These are phyloP conservation scores for Mionectes olivaceus DNA, from an alignment of 2,797 vertebrate species.

Conservation along the genomic window DNA sequence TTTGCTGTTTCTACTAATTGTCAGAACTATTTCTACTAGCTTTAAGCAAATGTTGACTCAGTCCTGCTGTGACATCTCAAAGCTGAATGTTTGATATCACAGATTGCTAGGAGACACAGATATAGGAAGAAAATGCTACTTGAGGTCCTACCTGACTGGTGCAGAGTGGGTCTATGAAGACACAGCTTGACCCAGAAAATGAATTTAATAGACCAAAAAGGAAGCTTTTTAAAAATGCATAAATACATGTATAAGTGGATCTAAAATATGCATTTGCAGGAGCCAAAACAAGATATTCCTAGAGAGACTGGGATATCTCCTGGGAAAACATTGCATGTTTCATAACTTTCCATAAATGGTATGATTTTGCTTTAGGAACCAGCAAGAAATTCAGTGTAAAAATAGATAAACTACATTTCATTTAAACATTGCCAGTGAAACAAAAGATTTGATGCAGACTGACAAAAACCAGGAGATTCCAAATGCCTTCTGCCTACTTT, in stretches of 20 bases:
- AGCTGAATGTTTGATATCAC: background rate
- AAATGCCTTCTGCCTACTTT: background rate
- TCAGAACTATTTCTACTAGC: constrained; percentile 32
- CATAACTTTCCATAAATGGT: background rate
- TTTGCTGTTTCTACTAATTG: constrained; percentile 51
- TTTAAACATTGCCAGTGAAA: constrained; percentile 5
- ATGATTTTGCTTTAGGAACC: constrained; percentile 11
- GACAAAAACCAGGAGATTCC: background rate
- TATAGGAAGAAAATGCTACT: background rate
- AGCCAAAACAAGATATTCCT: constrained; percentile 53
- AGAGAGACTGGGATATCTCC: constrained; percentile 4
- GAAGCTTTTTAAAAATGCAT: constrained; percentile 44
- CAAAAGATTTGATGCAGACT: constrained; percentile 4
- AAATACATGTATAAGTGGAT: constrained; percentile 11
- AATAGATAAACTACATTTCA: background rate
- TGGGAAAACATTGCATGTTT: constrained; percentile 17
- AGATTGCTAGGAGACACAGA: constrained; percentile 30
- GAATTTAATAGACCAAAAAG: constrained; percentile 34
- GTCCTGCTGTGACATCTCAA: constrained; percentile 48
- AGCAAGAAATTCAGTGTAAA: background rate
- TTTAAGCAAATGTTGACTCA: constrained; percentile 61
- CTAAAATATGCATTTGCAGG: constrained; percentile 31
- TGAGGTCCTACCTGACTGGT: background rate
- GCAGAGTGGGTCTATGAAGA: background rate
- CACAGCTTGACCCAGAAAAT: constrained; percentile 37